Base-by-base conservation (phyloP, 2,888 invertebrate species). In the Drosophila nr. perissopoda region DNA sequence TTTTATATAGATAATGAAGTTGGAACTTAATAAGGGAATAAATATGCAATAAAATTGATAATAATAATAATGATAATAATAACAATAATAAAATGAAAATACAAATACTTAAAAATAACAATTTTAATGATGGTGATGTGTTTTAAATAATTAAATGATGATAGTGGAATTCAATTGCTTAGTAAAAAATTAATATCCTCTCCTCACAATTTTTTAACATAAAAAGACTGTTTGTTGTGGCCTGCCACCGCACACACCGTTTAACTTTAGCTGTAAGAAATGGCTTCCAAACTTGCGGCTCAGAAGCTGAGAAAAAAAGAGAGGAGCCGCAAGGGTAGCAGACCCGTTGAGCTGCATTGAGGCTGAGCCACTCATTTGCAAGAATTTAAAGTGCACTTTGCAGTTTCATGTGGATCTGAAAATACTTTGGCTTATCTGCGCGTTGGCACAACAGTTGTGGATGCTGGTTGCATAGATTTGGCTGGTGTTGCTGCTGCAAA, bases 321-420 rank as follows among this genome's bases (percentile, higher is more conserved):
- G 42, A 33, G 56, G 21, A 34, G 42, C n/a, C 21, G 40, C 13
- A n/a, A 29, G 51, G 18, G 13, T 33, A 13, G 68, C 52, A 31
- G 29, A 76, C 38, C 53, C 18, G 40, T 52, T 54, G 40, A 54
- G 53, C 52, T 33, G 67, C 70, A 71, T 70, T 46, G 71, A 36
- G 51, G 67, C 56, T 46, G 61, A 71, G 75, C 67, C 74, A 82
- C 82, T 89, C 90, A 91, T 91, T 91, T 91, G 91, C 83, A 91
- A 92, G 92, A 91, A 91, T 91, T 91, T 91, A 92, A 91, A 91
- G 91, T 91, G 86, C 91, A 91, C 89, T 91, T 91, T 86, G 75
- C 75, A 82, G 84, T 79, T 82, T 79, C 74, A 88, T 80, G 72
- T 34, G 85, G 54, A 70, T 72, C 66, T 76, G 75, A 25, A 72